A percentile compares a stretch with the other conserved stretches of the same genome.
These are phyloP conservation scores for Ridgeia piscesae DNA, from an alignment of 1,140 invertebrate genomes.

Conservation along the genomic window DNA sequence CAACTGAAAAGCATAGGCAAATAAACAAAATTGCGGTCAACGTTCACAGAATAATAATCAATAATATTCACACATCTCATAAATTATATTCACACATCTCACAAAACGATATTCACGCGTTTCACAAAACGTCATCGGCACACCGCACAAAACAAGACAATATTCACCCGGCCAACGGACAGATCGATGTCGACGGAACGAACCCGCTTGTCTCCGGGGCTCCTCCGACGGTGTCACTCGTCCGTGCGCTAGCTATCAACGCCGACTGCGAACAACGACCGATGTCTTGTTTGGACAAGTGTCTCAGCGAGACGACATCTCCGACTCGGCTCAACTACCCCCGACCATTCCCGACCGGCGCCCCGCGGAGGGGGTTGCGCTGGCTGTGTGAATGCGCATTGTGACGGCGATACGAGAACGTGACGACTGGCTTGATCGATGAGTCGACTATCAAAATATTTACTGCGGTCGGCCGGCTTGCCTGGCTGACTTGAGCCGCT, in stretches of 20 bases:
- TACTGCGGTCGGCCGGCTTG: not conserved
- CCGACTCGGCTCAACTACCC: not conserved
- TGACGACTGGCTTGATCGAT: not conserved
- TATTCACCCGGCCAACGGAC: not conserved
- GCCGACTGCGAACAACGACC: not conserved
- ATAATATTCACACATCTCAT: not conserved
- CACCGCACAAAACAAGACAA: not conserved
- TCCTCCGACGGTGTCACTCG: not conserved
- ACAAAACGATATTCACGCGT: not conserved
- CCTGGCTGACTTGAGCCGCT: not conserved
- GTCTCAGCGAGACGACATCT: not conserved
- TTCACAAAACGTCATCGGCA: not conserved
- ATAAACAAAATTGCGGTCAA: too few relatives aligned
- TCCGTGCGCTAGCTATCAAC: not conserved
- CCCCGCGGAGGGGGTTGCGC: not conserved
- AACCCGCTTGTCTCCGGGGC: not conserved
- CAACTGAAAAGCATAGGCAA: too few relatives aligned
- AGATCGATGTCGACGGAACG: not conserved
- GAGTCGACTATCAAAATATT: slow-evolving; percentile 6
- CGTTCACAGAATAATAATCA: not conserved
- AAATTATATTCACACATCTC: not conserved
- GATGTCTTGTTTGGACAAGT: not conserved
- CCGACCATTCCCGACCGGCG: not conserved
- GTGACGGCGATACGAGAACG: not conserved
- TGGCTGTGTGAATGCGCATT: not conserved